These are phyloP conservation scores for Julus scandinavius DNA, from an alignment of 2,888 invertebrate species.

Conservation along the genomic window DNA sequence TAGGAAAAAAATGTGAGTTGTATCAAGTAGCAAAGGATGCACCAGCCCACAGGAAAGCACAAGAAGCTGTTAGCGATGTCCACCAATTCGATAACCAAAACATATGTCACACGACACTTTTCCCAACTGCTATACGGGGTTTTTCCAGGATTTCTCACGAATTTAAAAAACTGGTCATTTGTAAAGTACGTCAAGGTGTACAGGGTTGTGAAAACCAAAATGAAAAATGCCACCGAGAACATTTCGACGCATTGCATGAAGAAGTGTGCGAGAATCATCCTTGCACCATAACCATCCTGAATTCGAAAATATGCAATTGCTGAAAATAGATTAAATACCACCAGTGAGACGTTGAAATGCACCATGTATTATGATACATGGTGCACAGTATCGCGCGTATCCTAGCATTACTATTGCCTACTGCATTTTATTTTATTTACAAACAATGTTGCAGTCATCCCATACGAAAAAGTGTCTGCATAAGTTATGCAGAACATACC, in stretches of 20 bases:
- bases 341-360: background rate
- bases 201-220: background rate
- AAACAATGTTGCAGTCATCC: no score
- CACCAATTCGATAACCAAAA: background rate
- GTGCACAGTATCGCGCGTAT: no score
- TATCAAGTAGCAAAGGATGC: background rate
- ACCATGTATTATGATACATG: no score
- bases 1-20: background rate
- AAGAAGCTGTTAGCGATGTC: background rate
- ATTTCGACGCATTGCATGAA: background rate
- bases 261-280: background rate
- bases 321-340: background rate
- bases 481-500: no score
- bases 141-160: background rate
- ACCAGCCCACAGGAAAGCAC: constrained; percentile 15
- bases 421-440: no score
- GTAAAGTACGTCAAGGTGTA: background rate
- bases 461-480: no score
- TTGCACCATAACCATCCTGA: background rate
- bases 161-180: background rate
- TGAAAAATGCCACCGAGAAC: background rate
- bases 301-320: background rate
- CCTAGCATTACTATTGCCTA: no score
- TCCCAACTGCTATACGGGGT: background rate
- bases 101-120: background rate